These are phyloP conservation scores for Pelochelys cantorii DNA, from an alignment of 2,797 vertebrate species.

Conservation along the genomic window DNA sequence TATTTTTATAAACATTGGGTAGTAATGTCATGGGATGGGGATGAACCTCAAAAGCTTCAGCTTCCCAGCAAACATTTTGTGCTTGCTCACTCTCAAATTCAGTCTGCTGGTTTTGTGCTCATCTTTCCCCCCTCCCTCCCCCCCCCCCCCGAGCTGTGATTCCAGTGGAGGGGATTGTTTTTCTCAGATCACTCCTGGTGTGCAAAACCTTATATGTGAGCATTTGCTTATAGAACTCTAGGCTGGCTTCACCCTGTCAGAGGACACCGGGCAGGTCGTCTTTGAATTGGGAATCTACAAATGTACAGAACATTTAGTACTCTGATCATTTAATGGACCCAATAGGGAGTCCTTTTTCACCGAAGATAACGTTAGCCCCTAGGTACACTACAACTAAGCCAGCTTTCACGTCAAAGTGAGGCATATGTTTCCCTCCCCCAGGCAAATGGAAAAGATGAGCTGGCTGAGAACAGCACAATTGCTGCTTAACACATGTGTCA, in stretches of 20 bases:
- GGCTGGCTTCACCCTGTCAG: background rate
- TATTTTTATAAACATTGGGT: constrained; percentile 8
- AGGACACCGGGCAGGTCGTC: background rate
- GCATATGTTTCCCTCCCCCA: background rate
- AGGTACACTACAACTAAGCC: background rate
- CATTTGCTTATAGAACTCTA: background rate
- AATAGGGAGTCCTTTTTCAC: background rate
- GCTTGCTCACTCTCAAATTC: background rate
- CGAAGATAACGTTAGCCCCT: background rate
- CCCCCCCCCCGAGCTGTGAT: background rate
- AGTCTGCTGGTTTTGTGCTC: background rate
- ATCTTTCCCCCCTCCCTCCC: background rate
- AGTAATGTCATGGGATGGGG: background rate
- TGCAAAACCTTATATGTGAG: background rate
- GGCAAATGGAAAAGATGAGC: background rate
- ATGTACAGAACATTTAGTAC: background rate
- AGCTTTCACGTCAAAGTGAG: constrained; percentile 6
- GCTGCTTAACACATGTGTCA: background rate
- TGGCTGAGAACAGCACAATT: background rate
- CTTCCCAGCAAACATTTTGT: background rate
- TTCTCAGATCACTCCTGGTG: too few species aligned
- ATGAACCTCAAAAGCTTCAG: background rate
- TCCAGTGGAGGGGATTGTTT: background rate
- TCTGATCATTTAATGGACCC: background rate
- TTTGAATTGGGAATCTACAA: background rate